Evolutionary conservation across 1,140 invertebrate genomes (phyloP), one percentile per base, ranked within the genome.

Genomic region (Trichonephila inaurata): DNA sequence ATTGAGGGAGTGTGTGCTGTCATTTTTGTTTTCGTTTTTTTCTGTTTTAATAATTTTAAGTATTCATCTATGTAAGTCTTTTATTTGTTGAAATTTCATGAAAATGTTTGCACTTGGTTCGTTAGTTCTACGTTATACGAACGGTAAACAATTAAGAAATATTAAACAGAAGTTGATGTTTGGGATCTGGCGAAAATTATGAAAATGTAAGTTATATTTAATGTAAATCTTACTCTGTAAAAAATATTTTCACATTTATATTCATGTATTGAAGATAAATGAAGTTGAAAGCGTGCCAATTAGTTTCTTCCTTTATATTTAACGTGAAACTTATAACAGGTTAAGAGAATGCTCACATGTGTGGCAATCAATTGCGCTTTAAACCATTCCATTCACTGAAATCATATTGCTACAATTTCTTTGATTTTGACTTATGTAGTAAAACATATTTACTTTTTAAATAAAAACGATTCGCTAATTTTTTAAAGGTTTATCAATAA

Each of bases 1-100:
- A 77, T 77, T 77, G 28, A 77, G 72, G 72, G 72, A 64, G 62
- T 64, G 62, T 77, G 72, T 77, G 33, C 28, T 77, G 72, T 77
- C 72, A 77, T 12, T 77, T 77, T 77, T 16, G 66, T 77, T 77
- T 77, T 40, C 24, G 33, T 72, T 33, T 77, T 77, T 77, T 28
- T 19, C 33, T 77, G 28, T 77, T 77, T 77, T 40, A 18, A 40
- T 33, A 33, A 40, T 77, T 19, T 51, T 12, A 14, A 24, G 21
- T n/a, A 69, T 69, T 1, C 18, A 77, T 16, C 18, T 19, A 33
- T 77, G 18, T 77, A 24, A 77, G 33, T 77, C 51, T 7, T 77
- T 77, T 77, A 77, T 77, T 77, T 77, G 8, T 28, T 12, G 66
- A 24, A 69, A 69, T 69, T 69, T 28, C 33, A n/a, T 77, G 1